Evolutionary conservation across 2,113 vertebrate species (phyloP), one percentile per base, ranked within the genome.

Genomic region (Monopterus albus): DNA sequence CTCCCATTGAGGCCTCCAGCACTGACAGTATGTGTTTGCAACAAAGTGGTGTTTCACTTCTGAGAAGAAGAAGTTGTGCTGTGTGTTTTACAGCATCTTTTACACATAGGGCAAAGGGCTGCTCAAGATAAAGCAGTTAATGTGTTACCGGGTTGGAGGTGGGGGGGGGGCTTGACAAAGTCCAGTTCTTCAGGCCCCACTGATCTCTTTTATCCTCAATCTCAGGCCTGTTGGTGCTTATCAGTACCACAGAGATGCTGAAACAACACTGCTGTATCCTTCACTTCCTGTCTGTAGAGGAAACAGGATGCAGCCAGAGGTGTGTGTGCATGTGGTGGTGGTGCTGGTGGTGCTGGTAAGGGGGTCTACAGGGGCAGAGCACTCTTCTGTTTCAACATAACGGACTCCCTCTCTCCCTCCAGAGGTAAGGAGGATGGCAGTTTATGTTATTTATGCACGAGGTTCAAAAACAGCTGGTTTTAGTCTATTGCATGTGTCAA

Each of bases 261-360:
- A 84, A 84, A 85, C 52, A 80, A 82, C 85, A 82, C 7, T 0
- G 5, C 20, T 0, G 57, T 51, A 72, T 78, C 73, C 82, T 78
- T 73, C 63, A 83, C 77, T 88, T 88, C 83, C 86, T 79, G 79
- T 79, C 78, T 79, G 63, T 36, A 75, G 36, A 82, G 82, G 85
- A 83, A 85, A 78, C 82, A 83, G 86, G 86, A 85, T 79, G 77
- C 15, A 21, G 55, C 9, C 3, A 9, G 40, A 28, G 23, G 6
- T 13, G 35, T 17, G 26, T n/a, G n/a, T n/a, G n/a, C n/a, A n/a
- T n/a, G 6, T 17, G 35, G 33, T n/a, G 6, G 25, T n/a, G n/a
- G n/a, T n/a, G 13, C 14, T 2, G 31, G 14, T 7, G 11, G 33
- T 1, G 33, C 9, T 10, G 15, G 21, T 7, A 3, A 12, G 28